These are phyloP conservation scores for Phoxinus phoxinus DNA, from an alignment of 2,113 vertebrate genomes.

Conservation along the genomic window DNA sequence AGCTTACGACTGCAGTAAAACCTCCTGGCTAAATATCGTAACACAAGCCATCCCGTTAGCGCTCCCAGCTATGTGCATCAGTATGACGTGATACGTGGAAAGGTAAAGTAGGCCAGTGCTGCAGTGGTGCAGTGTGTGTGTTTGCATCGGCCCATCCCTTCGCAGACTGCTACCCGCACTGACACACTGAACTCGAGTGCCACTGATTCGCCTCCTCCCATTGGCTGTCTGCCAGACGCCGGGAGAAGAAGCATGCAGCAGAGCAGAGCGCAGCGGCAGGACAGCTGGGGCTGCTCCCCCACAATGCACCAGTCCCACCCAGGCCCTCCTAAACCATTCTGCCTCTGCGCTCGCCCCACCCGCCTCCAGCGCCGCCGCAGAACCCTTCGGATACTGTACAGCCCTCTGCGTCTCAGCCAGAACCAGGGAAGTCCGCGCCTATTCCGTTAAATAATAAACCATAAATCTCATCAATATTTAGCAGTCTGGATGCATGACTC, in stretches of 20 bases:
- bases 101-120: conserved; percentile 55
- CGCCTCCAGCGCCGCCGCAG: conserved; percentile 21
- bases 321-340: conserved; percentile 44
- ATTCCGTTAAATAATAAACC: conserved; percentile 21
- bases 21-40: not conserved
- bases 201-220: conserved; percentile 72
- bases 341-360: conserved; percentile 31
- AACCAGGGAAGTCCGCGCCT: conserved; percentile 43
- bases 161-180: conserved; percentile 54
- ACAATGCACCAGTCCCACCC: conserved; percentile 69
- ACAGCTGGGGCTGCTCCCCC: conserved; percentile 70
- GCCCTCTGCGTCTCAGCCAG: conserved; percentile 19
- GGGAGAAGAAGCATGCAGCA: conserved; percentile 67
- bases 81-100: not conserved
- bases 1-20: conserved; percentile 28
- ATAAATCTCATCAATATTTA: conserved; percentile 51
- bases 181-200: conserved; percentile 81
- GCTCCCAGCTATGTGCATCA: not conserved
- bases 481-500: conserved; percentile 30
- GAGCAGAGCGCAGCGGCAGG: conserved; percentile 65
- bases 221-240: conserved; percentile 76
- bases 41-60: not conserved
- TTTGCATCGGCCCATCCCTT: conserved; percentile 28
- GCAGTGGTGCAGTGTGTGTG: conserved; percentile 53
- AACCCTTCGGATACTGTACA: conserved; percentile 43